Evolutionary conservation across 1,140 invertebrate species (phyloP), one percentile per base, ranked within the genome.

Genomic region (Sesamia nonagrioides): DNA sequence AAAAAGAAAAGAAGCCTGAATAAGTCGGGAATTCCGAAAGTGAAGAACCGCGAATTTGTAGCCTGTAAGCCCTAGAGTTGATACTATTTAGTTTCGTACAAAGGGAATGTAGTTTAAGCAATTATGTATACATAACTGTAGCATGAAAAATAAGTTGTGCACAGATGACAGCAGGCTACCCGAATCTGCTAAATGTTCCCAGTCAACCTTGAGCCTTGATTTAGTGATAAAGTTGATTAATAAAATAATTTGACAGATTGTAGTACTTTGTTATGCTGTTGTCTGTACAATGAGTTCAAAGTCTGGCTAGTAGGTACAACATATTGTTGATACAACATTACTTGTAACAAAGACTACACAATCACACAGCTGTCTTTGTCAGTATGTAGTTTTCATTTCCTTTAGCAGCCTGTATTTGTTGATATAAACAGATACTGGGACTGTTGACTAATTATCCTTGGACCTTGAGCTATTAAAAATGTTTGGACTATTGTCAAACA

Each of bases 381-480:
- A 40, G 27, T 60, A 9, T 3, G 6, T 15, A 60, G 18, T 48
- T 68, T 48, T 17, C 2, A 48, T 45, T 68, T 21, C 42, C 2
- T 48, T 5, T 9, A 18, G n/a, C 5, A 1, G 6, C 9, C 2
- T 48, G 11, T 68, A 68, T 2, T 15, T 45, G 27, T 68, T 27
- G 40, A 45, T 18, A 68, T 18, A 27, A 5, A 45, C n/a, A 18
- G 40, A 45, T 45, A 48, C 17, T 68, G 9, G 18, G 42, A 33
- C 50, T 33, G 13, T 33, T 50, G 45, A 69, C 15, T 17, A 52
- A 52, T 48, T 42, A 52, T 15, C 42, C 21, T 35, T 35, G 8
- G 54, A 8, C 42, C 21, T 35, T 35, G 8, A 71, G 8, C 6
- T n/a, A 71, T 71, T 71, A 71, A 71, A 48, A 33, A 37, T n/a